Percentiles rank a stretch among this genome's conserved stretches.
Evolutionary conservation across 2,888 invertebrate species (phyloP).

Genomic region (Drosophila kanekoi): DNA sequence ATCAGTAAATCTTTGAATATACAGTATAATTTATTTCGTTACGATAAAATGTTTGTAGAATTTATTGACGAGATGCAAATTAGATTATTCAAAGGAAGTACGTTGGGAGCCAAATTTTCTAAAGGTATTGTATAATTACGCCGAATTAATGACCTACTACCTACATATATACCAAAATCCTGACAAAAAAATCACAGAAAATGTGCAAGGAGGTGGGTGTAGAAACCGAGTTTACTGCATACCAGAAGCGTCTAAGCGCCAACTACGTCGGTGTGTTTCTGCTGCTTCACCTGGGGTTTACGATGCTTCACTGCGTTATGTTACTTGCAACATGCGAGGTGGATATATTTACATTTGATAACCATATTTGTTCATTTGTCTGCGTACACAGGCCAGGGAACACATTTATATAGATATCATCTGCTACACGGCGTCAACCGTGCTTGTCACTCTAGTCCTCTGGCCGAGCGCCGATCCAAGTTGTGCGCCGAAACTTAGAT

Average conservation of each 20-base stretch:
- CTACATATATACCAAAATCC: neutral
- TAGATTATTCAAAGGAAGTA: conserved; percentile 21
- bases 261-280: conserved; percentile 40
- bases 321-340: conserved; percentile 40
- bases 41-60: neutral
- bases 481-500: neutral
- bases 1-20: conserved; percentile 16
- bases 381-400: neutral
- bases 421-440: neutral
- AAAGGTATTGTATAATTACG: conserved; percentile 19
- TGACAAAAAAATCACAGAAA: conserved; percentile 7
- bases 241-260: conserved; percentile 23
- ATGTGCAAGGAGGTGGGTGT: conserved; percentile 31
- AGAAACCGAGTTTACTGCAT: conserved; percentile 12
- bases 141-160: neutral
- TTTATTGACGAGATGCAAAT: conserved; percentile 26
- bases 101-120: conserved; percentile 29
- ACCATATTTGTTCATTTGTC: no score
- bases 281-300: conserved; percentile 24
- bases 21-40: neutral
- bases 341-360: conserved; percentile 5
- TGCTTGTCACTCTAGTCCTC: conserved; percentile 12
- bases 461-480: conserved; percentile 33
- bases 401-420: conserved; percentile 35
- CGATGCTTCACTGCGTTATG: conserved; percentile 15